Percentiles rank a stretch among this genome's conserved stretches.
Conservation (phyloP, 30 jellyfish, hydroid and myxozoan genomes). For the Cassiopea xamachana region DNA sequence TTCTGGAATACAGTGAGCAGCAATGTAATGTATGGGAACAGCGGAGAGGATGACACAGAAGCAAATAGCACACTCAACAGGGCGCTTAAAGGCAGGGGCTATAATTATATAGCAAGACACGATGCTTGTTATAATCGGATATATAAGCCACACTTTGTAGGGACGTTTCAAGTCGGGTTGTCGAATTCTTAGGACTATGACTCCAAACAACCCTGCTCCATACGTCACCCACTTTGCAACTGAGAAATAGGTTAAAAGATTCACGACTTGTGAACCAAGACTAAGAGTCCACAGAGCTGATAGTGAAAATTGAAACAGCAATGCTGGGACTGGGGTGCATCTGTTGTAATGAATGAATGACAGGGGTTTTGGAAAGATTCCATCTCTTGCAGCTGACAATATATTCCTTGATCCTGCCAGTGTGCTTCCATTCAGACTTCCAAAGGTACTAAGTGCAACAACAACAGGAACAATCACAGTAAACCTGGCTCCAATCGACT, state of each 20-base stretch:
- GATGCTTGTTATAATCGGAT: conserved; percentile 43
- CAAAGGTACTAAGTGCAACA: conserved; percentile 59
- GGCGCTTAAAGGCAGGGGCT: conserved; percentile 38
- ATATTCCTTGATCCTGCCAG: conserved; percentile 17
- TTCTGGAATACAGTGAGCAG: not conserved
- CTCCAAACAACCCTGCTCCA: conserved; percentile 3
- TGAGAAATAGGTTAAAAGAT: conserved; percentile 16
- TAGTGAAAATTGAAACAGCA: conserved; percentile 1
- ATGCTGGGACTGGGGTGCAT: conserved; percentile 77
- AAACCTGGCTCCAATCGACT: conserved; percentile 36
- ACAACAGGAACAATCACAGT: conserved; percentile 42
- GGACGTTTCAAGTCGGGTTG: conserved; percentile 63
- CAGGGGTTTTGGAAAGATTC: conserved; percentile 70
- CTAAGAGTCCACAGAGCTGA: conserved; percentile 8
- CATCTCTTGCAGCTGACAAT: conserved; percentile 80
- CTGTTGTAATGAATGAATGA: conserved; percentile 61
- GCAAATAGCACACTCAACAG: conserved; percentile 14
- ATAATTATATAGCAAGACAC: conserved; percentile 11
- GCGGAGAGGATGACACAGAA: conserved; percentile 7
- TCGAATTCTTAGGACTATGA: conserved; percentile 15
- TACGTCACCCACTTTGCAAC: conserved; percentile 31
- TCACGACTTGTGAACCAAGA: not conserved
- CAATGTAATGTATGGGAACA: conserved; percentile 13
- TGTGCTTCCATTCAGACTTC: not conserved
- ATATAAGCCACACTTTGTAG: conserved; percentile 49